Conservation (phyloP, 2,888 invertebrate genomes). For the Orgyia antiqua region DNA sequence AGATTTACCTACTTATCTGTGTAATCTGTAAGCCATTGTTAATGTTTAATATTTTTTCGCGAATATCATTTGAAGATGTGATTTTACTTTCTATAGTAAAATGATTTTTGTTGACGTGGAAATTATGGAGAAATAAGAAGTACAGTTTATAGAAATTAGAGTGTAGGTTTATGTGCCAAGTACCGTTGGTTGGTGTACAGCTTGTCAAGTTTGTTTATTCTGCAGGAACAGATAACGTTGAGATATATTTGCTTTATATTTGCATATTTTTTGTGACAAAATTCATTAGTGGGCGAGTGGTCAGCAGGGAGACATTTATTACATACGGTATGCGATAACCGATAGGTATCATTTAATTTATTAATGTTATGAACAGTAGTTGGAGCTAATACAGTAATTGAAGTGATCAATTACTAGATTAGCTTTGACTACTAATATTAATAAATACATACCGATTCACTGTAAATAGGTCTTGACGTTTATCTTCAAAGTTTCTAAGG, state of each 20-base stretch:
- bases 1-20: slow-evolving; percentile 20
- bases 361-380: slow-evolving; percentile 11
- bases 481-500: too few species aligned
- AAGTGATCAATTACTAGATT: too few species aligned
- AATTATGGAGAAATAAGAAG: too few species aligned
- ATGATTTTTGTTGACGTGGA: slow-evolving; percentile 9
- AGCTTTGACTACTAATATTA: too few species aligned
- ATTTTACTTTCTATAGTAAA: slow-evolving; percentile 19
- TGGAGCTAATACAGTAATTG: too few species aligned
- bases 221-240: slow-evolving; percentile 32
- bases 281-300: slow-evolving; percentile 22
- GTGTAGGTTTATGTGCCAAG: slow-evolving; percentile 20
- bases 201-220: slow-evolving; percentile 38
- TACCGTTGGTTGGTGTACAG: slow-evolving; percentile 41
- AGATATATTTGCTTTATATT: slow-evolving; percentile 42
- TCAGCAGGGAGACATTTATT: not conserved
- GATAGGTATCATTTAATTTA: slow-evolving; percentile 24
- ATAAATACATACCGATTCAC: too few species aligned
- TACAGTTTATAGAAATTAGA: slow-evolving; percentile 9
- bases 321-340: not conserved
- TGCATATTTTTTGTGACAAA: slow-evolving; percentile 46
- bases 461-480: too few species aligned
- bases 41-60: slow-evolving; percentile 5
- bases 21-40: slow-evolving; percentile 14
- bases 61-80: slow-evolving; percentile 9